Evolutionary conservation across 2,888 invertebrate genomes (phyloP).

Genomic region (Drosophila mettleri): DNA sequence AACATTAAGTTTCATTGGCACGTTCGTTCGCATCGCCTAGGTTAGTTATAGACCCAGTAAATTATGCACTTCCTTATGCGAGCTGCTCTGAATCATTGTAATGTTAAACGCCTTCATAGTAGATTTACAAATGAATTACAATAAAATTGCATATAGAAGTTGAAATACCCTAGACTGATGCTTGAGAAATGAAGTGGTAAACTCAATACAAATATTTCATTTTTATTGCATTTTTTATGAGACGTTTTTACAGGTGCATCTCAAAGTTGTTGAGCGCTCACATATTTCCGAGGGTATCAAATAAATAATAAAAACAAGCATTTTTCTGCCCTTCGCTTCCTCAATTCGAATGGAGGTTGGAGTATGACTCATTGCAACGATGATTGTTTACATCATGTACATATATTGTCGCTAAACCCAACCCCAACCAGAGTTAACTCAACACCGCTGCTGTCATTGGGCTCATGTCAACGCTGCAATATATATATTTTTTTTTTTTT

Average conservation of each 20-base stretch:
- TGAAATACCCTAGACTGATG: constrained; percentile 7
- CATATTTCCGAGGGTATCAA: constrained; percentile 11
- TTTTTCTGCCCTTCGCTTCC: constrained; percentile 57
- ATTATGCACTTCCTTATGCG: constrained; percentile 56
- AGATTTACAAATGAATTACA: not conserved
- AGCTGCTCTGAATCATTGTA: constrained; percentile 29
- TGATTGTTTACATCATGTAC: constrained; percentile 68
- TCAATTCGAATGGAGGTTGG: constrained; percentile 22
- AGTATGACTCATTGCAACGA: constrained; percentile 55
- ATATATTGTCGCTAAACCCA: constrained; percentile 6
- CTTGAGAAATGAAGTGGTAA: too few relatives aligned
- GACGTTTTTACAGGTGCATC: not conserved
- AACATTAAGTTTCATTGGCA: constrained; percentile 53
- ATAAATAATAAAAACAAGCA: constrained; percentile 17
- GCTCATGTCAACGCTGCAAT: constrained; percentile 42
- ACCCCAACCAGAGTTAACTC: constrained; percentile 48
- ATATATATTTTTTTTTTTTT: constrained; percentile 65
- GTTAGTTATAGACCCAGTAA: constrained; percentile 24
- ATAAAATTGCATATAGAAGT: not conserved
- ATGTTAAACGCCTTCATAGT: not conserved
- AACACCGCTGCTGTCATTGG: constrained; percentile 76
- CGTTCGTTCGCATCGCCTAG: constrained; percentile 23
- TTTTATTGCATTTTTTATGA: not conserved
- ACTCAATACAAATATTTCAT: not conserved
- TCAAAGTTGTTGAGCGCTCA: not conserved